Evolutionary conservation across 2,113 vertebrate species (phyloP).

Genomic region (Cyprinus carpio): DNA sequence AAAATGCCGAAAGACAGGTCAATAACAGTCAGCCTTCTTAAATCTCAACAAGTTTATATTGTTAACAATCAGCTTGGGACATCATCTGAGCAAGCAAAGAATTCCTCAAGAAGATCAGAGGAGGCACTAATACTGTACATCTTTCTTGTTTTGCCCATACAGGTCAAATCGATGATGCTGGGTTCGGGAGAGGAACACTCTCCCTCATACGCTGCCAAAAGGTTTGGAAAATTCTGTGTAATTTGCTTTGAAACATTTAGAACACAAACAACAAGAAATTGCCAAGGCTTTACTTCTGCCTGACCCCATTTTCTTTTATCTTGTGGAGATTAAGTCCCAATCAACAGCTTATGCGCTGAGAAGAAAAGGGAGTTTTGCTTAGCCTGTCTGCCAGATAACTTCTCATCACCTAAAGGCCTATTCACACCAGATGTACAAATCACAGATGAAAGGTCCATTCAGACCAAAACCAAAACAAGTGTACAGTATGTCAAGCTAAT

Average conservation of each 20-base stretch:
- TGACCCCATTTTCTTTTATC: conserved; percentile 48
- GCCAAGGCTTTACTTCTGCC: conserved; percentile 64
- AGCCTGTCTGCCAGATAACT: conserved; percentile 8
- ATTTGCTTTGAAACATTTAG: conserved; percentile 64
- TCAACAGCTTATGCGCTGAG: conserved; percentile 1
- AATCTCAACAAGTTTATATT: conserved; percentile 52
- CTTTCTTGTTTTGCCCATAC: conserved; percentile 69
- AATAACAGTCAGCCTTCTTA: conserved; percentile 38
- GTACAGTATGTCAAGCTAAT: not conserved
- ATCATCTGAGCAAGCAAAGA: conserved; percentile 72
- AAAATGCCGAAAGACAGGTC: conserved; percentile 70
- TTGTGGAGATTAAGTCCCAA: conserved; percentile 25
- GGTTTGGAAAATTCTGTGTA: conserved; percentile 68
- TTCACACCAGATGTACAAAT: not conserved
- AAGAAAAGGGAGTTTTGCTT: not conserved
- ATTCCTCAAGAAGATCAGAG: conserved; percentile 65
- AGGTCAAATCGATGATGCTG: conserved; percentile 74
- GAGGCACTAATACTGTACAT: conserved; percentile 68
- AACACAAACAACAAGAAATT: conserved; percentile 44
- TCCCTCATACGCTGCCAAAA: conserved; percentile 71
- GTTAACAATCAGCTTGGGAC: conserved; percentile 64
- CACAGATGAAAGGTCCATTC: not conserved
- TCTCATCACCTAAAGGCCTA: conserved; percentile 3
- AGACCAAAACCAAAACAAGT: too few species aligned
- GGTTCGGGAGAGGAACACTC: conserved; percentile 65